Conservation (phyloP, 2,113 vertebrate species). For the Chascanopsetta lugubris region DNA sequence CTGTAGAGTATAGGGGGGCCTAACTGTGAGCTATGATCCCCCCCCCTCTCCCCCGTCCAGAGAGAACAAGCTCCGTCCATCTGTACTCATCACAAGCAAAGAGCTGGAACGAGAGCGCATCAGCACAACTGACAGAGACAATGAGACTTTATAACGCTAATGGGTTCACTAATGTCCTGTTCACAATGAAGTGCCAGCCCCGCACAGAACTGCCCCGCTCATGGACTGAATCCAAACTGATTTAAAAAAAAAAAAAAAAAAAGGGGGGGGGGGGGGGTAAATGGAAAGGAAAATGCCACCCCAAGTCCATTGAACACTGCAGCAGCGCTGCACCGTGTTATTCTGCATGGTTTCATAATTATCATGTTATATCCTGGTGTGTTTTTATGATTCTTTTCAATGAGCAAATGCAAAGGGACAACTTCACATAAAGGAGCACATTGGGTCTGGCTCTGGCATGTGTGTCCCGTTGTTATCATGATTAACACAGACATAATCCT, state of each 20-base stretch:
- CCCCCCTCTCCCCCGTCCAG: constrained; percentile 39
- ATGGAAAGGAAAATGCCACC: constrained; percentile 12
- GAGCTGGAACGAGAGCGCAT: constrained; percentile 71
- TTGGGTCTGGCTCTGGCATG: neutral
- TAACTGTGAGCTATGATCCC: constrained; percentile 73
- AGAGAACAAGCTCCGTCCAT: constrained; percentile 66
- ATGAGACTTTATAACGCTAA: constrained; percentile 73
- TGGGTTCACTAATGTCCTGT: constrained; percentile 52
- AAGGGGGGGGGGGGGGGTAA: no score
- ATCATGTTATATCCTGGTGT: neutral
- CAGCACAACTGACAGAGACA: constrained; percentile 74
- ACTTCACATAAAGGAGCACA: neutral
- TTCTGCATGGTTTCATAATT: neutral
- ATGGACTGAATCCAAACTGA: constrained; percentile 22
- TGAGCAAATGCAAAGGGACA: neutral
- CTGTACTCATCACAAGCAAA: constrained; percentile 70
- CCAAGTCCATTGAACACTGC: neutral
- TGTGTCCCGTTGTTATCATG: neutral
- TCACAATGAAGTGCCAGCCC: constrained; percentile 43
- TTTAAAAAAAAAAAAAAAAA: constrained; percentile 1
- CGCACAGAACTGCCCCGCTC: constrained; percentile 5
- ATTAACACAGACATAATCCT: neutral
- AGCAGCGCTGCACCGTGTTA: neutral
- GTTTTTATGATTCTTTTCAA: neutral
- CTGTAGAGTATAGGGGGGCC: constrained; percentile 61